Conservation (phyloP, 2,888 invertebrate genomes). For the Scotopteryx bipunctaria region DNA sequence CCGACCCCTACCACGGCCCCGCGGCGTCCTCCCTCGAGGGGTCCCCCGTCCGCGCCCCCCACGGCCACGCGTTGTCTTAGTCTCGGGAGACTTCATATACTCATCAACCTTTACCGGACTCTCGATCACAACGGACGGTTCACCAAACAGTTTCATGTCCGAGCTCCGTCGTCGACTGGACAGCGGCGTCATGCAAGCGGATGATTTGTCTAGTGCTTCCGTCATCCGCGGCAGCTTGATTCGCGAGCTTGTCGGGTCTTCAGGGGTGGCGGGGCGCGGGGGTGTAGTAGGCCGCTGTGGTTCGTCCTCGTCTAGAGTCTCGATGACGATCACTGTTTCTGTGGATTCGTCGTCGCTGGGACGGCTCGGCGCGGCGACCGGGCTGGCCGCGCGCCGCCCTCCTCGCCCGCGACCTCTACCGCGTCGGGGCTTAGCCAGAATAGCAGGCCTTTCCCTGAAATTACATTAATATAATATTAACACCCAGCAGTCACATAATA, state of each 20-base stretch:
- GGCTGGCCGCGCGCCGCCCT: slow-evolving; percentile 45
- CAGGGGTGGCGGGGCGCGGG: slow-evolving; percentile 38
- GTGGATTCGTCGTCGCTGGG: slow-evolving; percentile 28
- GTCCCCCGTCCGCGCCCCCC: slow-evolving; percentile 49
- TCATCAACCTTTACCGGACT: slow-evolving; percentile 52
- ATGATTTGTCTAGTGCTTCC: slow-evolving; percentile 73
- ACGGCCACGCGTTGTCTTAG: slow-evolving; percentile 47
- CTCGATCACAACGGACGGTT: slow-evolving; percentile 50
- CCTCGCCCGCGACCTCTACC: slow-evolving; percentile 71
- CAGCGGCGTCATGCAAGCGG: slow-evolving; percentile 63
- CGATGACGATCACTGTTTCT: slow-evolving; percentile 35
- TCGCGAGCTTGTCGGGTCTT: slow-evolving; percentile 74
- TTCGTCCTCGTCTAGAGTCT: slow-evolving; percentile 29
- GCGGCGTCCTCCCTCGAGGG: slow-evolving; percentile 48
- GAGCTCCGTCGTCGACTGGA: slow-evolving; percentile 60
- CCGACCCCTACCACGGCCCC: slow-evolving; percentile 63
- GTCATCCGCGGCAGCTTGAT: slow-evolving; percentile 77
- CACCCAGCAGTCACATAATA: no score
- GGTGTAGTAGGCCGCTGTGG: slow-evolving; percentile 14
- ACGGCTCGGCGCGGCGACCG: slow-evolving; percentile 34
- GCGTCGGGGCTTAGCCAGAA: slow-evolving; percentile 64
- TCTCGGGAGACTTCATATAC: slow-evolving; percentile 56
- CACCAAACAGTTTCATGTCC: slow-evolving; percentile 51
- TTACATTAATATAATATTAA: no score
- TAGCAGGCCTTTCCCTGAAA: slow-evolving; percentile 68